Conservation (phyloP, 2,113 vertebrate species). For the Xenopus laevis region DNA sequence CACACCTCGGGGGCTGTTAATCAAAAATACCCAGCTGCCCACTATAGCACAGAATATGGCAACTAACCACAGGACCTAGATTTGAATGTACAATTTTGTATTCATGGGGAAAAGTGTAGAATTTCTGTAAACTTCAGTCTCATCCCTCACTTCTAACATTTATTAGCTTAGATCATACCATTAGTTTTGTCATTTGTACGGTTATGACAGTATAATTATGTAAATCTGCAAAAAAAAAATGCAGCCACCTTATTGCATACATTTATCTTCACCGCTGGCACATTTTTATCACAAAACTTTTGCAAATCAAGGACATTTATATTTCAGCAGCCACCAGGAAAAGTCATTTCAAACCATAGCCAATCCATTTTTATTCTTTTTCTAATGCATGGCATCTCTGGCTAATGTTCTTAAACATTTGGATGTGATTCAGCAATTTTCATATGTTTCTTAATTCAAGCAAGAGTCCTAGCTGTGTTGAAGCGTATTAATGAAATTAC, state of each 20-base stretch:
- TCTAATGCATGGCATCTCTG: neutral
- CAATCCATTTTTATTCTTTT: constrained; percentile 9
- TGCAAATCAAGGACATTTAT: constrained; percentile 19
- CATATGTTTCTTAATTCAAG: too few relatives aligned
- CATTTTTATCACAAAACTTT: constrained; percentile 16
- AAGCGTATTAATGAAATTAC: too few relatives aligned
- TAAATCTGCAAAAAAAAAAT: constrained; percentile 33
- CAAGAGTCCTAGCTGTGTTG: too few relatives aligned
- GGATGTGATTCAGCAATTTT: too few relatives aligned
- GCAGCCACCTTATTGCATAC: constrained; percentile 24
- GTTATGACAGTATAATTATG: constrained; percentile 37
- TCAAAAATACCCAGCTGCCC: too few relatives aligned
- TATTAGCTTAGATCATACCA: constrained; percentile 16
- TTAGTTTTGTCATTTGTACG: constrained; percentile 27
- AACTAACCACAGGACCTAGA: too few relatives aligned
- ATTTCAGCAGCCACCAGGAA: constrained; percentile 14
- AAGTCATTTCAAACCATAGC: constrained; percentile 8
- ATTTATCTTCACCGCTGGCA: neutral
- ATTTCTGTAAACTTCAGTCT: neutral
- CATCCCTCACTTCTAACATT: constrained; percentile 16
- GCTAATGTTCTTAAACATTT: too few relatives aligned
- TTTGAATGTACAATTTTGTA: too few relatives aligned
- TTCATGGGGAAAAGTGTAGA: too few relatives aligned
- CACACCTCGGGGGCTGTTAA: too few relatives aligned
- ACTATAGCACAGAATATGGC: too few relatives aligned